A percentile compares a stretch with the other conserved stretches of the same genome.
Conservation (phyloP, 2,797 vertebrate genomes). For the Garrulus glandarius region DNA sequence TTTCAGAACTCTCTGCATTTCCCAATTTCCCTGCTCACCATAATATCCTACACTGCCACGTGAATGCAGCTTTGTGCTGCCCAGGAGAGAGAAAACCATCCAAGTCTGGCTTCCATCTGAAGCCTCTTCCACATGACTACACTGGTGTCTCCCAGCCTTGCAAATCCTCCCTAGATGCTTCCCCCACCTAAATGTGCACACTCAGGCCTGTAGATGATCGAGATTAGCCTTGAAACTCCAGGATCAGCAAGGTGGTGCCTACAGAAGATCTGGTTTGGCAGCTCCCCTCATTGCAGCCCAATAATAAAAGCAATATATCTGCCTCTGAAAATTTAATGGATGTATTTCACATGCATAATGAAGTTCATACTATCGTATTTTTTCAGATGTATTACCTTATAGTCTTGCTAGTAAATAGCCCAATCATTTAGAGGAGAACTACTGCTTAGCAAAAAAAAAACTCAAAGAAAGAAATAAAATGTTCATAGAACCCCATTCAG, state of each 20-base stretch:
- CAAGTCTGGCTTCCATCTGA: neutral
- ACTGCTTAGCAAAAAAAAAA: neutral
- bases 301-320: neutral
- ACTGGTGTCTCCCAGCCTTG: neutral
- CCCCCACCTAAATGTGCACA: neutral
- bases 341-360: neutral
- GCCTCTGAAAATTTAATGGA: neutral
- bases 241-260: neutral
- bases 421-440: neutral
- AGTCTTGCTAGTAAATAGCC: neutral
- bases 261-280: neutral
- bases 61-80: neutral
- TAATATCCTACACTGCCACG: accelerated
- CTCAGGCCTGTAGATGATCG: neutral
- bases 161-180: neutral
- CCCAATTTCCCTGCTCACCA: neutral
- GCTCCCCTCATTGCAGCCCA: neutral
- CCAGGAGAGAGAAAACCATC: neutral
- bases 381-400: neutral
- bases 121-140: neutral
- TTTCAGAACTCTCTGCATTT: neutral
- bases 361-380: neutral
- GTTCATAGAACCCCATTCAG: neutral
- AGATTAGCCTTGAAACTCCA: neutral
- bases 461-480: neutral